A percentile compares a stretch with the other conserved stretches of the same genome.
Evolutionary conservation across 2,888 invertebrate species (phyloP).

Genomic region (Suillia variegata): DNA sequence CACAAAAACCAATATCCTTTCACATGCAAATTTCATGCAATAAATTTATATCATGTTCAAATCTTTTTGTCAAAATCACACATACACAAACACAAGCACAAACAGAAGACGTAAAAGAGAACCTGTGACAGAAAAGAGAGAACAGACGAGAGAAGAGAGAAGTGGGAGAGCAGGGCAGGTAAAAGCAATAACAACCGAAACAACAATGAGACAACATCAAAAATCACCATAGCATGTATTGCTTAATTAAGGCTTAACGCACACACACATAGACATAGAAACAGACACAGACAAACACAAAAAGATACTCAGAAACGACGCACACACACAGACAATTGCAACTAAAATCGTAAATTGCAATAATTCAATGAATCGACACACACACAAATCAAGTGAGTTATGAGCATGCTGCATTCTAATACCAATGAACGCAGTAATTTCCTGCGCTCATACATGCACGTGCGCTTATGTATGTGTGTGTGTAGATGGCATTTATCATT

Average conservation of each 20-base stretch:
- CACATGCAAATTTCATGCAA: slow-evolving; percentile 23
- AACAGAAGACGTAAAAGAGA: too few relatives aligned
- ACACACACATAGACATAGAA: too few relatives aligned
- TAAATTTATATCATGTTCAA: slow-evolving; percentile 28
- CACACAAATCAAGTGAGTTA: background rate
- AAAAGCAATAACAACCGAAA: background rate
- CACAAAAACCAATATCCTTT: slow-evolving; percentile 15
- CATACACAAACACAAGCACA: slow-evolving; percentile 11
- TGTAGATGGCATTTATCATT: background rate
- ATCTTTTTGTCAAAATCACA: slow-evolving; percentile 31
- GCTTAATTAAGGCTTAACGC: too few relatives aligned
- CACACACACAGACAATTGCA: too few relatives aligned
- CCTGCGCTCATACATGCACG: background rate
- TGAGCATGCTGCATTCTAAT: background rate
- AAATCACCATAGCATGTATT: too few relatives aligned
- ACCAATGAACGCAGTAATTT: background rate
- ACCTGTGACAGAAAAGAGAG: too few relatives aligned
- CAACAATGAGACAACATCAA: slow-evolving; percentile 5
- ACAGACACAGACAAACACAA: background rate
- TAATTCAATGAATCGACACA: background rate
- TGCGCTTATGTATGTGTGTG: too few relatives aligned
- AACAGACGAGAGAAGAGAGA: too few relatives aligned
- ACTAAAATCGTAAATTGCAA: background rate
- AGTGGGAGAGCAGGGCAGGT: too few relatives aligned
- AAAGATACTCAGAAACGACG: too few relatives aligned